Percentiles rank a stretch among this genome's conserved stretches.
Conservation (phyloP, 2,888 invertebrate species). For the Himalopsyche anomala region DNA sequence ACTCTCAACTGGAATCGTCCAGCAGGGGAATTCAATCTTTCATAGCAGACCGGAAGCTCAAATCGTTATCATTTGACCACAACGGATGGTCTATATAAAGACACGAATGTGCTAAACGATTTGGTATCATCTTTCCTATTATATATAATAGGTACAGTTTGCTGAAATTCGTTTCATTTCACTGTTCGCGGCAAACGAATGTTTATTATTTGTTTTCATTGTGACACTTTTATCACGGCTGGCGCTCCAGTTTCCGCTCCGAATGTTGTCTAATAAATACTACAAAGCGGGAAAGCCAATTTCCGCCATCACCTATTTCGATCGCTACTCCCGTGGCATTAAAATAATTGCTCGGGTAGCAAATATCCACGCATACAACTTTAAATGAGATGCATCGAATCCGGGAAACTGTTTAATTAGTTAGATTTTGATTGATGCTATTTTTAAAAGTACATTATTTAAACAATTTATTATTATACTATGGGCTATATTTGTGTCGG, state of each 20-base stretch:
- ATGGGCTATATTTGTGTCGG: not conserved
- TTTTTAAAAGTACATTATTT: too few relatives aligned
- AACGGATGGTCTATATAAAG: too few relatives aligned
- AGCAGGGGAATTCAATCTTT: too few relatives aligned
- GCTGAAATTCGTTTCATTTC: too few relatives aligned
- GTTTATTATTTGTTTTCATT: not conserved
- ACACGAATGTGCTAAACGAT: too few relatives aligned
- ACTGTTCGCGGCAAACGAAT: not conserved
- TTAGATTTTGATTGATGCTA: too few relatives aligned
- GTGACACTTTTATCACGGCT: not conserved
- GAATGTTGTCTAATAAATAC: not conserved
- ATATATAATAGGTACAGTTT: too few relatives aligned
- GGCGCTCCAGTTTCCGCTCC: slow-evolving; percentile 2
- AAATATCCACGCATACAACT: not conserved
- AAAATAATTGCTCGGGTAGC: not conserved
- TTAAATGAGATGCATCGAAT: not conserved
- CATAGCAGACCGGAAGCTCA: too few relatives aligned
- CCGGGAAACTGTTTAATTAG: not conserved
- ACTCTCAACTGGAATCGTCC: too few relatives aligned
- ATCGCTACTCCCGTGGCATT: not conserved
- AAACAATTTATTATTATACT: not conserved
- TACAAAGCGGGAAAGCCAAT: slow-evolving; percentile 9
- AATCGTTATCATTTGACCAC: too few relatives aligned
- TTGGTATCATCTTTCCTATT: too few relatives aligned
- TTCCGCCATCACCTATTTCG: not conserved